These are phyloP conservation scores for Coleophora flavipennella DNA, from an alignment of 2,888 invertebrate genomes.

Conservation along the genomic window DNA sequence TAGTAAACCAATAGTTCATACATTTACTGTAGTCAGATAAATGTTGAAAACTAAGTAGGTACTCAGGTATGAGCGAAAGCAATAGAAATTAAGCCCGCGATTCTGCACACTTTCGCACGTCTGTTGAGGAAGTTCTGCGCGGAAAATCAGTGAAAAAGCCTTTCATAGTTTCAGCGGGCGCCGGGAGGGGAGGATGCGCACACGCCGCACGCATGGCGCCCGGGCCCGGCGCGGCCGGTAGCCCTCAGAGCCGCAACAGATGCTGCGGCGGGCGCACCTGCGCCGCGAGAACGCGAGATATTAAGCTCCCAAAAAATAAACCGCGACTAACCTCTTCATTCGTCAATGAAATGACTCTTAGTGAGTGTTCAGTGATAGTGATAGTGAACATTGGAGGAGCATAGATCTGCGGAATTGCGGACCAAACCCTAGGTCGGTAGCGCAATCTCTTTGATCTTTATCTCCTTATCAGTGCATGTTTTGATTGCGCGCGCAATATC, in stretches of 20 bases:
- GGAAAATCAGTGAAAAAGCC: constrained; percentile 36
- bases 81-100: constrained; percentile 22
- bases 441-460: constrained; percentile 45
- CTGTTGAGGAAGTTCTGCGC: constrained; percentile 5
- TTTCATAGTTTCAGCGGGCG: constrained; percentile 37
- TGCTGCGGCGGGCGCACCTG: constrained; percentile 63
- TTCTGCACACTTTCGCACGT: not conserved
- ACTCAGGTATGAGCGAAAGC: no score
- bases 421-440: constrained; percentile 57
- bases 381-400: constrained; percentile 33
- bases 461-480: constrained; percentile 36
- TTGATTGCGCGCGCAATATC: constrained; percentile 45
- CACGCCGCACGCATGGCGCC: constrained; percentile 21
- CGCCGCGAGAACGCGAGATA: constrained; percentile 20
- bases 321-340: constrained; percentile 12
- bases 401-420: constrained; percentile 33
- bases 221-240: constrained; percentile 15
- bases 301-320: constrained; percentile 14
- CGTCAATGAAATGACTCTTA: constrained; percentile 37
- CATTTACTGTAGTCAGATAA: no score
- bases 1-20: no score
- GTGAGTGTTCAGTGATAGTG: constrained; percentile 57
- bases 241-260: constrained; percentile 51
- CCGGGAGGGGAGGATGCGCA: constrained; percentile 44
- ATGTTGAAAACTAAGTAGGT: no score